Evolutionary conservation across 2,113 vertebrate species (phyloP).

Genomic region (Pyxicephalus adspersus): DNA sequence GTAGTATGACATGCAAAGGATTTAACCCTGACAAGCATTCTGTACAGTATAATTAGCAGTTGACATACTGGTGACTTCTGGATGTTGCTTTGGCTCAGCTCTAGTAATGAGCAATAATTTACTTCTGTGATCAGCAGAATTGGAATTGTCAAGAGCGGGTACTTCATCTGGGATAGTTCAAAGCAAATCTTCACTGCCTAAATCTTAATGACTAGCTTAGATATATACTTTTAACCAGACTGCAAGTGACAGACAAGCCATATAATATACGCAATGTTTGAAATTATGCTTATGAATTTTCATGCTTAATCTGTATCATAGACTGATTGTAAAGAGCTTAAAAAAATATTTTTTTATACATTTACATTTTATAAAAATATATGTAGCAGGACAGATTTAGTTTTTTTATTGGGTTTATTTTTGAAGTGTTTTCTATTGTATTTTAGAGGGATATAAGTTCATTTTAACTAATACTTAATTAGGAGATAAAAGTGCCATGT

Average conservation of each 20-base stretch:
- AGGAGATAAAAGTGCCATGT: too few species aligned
- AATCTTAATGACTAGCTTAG: not conserved
- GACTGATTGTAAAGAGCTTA: conserved; percentile 12
- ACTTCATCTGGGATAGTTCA: conserved; percentile 17
- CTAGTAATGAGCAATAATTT: conserved; percentile 23
- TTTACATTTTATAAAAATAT: not conserved
- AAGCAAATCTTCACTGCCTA: conserved; percentile 16
- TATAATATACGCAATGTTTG: not conserved
- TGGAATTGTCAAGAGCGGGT: not conserved
- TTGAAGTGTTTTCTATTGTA: too few species aligned
- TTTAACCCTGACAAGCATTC: not conserved
- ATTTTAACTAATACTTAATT: too few species aligned
- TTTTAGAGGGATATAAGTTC: too few species aligned
- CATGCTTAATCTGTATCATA: conserved; percentile 9
- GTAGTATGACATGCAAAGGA: conserved; percentile 7
- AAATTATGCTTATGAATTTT: conserved; percentile 44
- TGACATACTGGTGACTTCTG: not conserved
- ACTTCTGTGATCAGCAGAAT: not conserved
- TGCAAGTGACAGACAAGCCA: not conserved
- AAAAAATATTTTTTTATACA: not conserved
- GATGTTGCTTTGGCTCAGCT: conserved; percentile 8
- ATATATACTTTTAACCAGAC: conserved; percentile 9
- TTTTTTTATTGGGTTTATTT: too few species aligned
- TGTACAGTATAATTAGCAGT: not conserved
- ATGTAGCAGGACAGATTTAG: too few species aligned